Evolutionary conservation across 2,113 vertebrate genomes (phyloP).

Genomic region (Hiodon alosoides): DNA sequence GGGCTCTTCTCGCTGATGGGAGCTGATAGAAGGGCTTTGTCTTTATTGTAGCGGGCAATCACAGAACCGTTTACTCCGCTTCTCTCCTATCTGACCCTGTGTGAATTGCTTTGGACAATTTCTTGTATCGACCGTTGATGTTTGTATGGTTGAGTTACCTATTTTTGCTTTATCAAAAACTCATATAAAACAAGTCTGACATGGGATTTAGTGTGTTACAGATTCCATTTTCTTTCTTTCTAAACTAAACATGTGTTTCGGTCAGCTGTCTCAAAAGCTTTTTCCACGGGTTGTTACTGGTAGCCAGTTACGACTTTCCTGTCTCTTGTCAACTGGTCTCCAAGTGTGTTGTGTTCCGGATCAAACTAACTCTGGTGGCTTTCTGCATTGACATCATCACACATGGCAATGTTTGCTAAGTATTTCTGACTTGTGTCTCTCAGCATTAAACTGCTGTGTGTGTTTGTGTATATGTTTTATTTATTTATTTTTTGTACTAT

Average conservation of each 20-base stretch:
- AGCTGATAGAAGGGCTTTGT: neutral
- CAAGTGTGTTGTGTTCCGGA: neutral
- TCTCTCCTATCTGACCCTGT: neutral
- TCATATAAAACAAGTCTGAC: too few species aligned
- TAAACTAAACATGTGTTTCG: constrained; percentile 24
- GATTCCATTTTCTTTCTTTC: constrained; percentile 8
- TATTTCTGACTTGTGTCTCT: neutral
- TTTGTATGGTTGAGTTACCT: too few species aligned
- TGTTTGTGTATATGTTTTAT: neutral
- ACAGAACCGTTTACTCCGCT: neutral
- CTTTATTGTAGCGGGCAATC: constrained; percentile 7
- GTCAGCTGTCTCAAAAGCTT: constrained; percentile 18
- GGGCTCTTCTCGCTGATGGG: neutral
- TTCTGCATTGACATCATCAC: neutral
- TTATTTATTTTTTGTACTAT: neutral
- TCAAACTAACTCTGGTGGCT: neutral
- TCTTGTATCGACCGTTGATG: neutral
- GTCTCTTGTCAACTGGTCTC: neutral
- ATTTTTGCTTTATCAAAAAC: too few species aligned
- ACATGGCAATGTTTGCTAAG: neutral
- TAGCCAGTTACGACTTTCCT: neutral
- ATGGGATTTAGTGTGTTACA: neutral
- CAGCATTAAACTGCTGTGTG: neutral
- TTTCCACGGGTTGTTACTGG: neutral
- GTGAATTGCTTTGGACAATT: constrained; percentile 20